Percentiles rank a stretch among this genome's conserved stretches.
Evolutionary conservation across 2,888 invertebrate genomes (phyloP).

Genomic region (Xestia xanthographa): DNA sequence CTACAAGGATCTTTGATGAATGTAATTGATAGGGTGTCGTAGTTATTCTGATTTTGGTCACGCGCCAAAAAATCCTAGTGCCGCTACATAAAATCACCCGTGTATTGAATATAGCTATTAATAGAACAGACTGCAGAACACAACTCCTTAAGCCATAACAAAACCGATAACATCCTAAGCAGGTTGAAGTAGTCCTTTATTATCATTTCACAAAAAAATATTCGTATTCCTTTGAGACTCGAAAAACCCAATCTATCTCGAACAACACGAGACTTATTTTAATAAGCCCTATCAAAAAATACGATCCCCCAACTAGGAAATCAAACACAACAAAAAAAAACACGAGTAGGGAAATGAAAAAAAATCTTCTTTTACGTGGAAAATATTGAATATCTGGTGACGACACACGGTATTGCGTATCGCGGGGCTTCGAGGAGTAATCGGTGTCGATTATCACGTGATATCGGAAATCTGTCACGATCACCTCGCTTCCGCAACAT

Average conservation of each 20-base stretch:
- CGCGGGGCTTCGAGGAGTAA: conserved; percentile 85
- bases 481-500: conserved; percentile 84
- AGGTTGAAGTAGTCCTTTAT: not conserved
- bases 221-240: not conserved
- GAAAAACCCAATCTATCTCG: not conserved
- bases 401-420: conserved; percentile 74
- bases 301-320: conserved; percentile 27
- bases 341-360: conserved; percentile 49
- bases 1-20: not conserved
- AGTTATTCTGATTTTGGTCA: no score
- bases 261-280: conserved; percentile 6
- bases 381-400: conserved; percentile 76
- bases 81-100: not conserved
- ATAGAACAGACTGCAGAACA: not conserved
- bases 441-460: conserved; percentile 85
- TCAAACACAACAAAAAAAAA: conserved; percentile 39
- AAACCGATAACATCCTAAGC: not conserved
- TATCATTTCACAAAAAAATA: not conserved
- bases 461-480: conserved; percentile 89
- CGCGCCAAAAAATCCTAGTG: not conserved
- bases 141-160: not conserved
- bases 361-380: conserved; percentile 53
- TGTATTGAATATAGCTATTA: not conserved
- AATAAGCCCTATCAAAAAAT: conserved; percentile 27
- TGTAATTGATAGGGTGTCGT: not conserved